Conservation (phyloP, 2,797 vertebrate species). For the Otus scops region DNA sequence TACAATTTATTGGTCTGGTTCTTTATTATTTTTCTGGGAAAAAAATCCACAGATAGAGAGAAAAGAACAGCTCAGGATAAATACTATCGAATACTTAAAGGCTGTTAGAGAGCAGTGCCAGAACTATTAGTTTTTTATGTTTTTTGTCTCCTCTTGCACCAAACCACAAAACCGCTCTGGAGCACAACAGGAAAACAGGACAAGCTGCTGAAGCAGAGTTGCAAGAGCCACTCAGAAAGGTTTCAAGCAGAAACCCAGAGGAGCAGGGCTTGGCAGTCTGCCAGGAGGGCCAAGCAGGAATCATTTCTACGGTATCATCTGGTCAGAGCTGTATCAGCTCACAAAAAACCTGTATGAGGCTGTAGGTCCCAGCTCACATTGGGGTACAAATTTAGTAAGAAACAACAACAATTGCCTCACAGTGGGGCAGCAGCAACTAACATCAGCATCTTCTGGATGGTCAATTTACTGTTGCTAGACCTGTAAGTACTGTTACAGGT, state of each 20-base stretch:
- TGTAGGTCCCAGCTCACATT: background rate
- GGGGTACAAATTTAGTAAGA: background rate
- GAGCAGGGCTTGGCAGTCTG: background rate
- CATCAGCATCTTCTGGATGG: background rate
- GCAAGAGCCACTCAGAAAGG: background rate
- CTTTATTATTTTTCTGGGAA: background rate
- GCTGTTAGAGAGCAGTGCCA: background rate
- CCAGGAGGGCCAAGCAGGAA: background rate
- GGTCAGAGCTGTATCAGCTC: background rate
- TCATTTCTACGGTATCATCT: background rate
- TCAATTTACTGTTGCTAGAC: background rate
- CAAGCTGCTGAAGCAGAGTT: background rate
- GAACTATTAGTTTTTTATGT: background rate
- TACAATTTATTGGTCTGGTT: background rate
- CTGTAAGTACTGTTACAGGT: background rate
- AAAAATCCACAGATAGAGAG: background rate
- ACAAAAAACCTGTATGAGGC: background rate
- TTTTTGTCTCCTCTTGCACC: background rate
- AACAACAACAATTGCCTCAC: background rate
- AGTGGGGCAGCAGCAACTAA: background rate
- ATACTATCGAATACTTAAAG: background rate
- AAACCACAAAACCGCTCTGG: background rate
- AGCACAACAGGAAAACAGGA: background rate
- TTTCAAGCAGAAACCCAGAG: background rate
- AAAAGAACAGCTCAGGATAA: background rate